Evolutionary conservation across 2,888 invertebrate genomes (phyloP).

Genomic region (Frankliniella intonsa): DNA sequence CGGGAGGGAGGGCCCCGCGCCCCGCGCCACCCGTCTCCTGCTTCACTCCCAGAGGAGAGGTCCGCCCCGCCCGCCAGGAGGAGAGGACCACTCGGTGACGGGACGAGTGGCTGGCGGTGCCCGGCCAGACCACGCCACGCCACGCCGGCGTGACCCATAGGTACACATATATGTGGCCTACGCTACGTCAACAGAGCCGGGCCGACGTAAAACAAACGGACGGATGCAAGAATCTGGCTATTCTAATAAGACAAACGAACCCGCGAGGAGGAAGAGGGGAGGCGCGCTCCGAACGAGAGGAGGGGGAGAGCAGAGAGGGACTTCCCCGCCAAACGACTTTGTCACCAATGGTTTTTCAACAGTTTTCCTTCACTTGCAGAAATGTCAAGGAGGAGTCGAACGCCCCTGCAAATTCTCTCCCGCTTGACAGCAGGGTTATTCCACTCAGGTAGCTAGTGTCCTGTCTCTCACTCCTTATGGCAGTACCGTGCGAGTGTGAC

Average conservation of each 20-base stretch:
- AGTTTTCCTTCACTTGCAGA: not conserved
- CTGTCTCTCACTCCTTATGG: too few relatives aligned
- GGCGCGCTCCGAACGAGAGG: not conserved
- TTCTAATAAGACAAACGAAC: conserved; percentile 19
- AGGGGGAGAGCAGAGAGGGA: not conserved
- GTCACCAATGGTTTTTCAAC: not conserved
- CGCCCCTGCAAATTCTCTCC: too few relatives aligned
- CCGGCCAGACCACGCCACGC: not conserved
- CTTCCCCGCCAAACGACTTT: not conserved
- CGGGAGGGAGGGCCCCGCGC: too few relatives aligned
- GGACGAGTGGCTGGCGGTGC: not conserved
- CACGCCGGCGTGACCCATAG: not conserved
- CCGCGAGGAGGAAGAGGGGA: not conserved
- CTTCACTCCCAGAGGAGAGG: too few relatives aligned
- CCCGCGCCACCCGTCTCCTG: too few relatives aligned
- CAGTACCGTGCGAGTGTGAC: too few relatives aligned
- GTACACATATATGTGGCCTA: conserved; percentile 16
- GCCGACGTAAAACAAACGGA: conserved; percentile 8
- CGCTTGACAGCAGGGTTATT: too few relatives aligned
- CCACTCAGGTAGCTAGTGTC: too few relatives aligned
- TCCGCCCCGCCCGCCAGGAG: not conserved
- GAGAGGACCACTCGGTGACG: not conserved
- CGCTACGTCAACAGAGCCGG: conserved; percentile 9
- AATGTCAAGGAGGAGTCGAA: not conserved
- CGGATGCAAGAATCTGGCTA: conserved; percentile 7